These are phyloP conservation scores for Tetrax tetrax DNA, from an alignment of 2,113 vertebrate species.

Conservation along the genomic window DNA sequence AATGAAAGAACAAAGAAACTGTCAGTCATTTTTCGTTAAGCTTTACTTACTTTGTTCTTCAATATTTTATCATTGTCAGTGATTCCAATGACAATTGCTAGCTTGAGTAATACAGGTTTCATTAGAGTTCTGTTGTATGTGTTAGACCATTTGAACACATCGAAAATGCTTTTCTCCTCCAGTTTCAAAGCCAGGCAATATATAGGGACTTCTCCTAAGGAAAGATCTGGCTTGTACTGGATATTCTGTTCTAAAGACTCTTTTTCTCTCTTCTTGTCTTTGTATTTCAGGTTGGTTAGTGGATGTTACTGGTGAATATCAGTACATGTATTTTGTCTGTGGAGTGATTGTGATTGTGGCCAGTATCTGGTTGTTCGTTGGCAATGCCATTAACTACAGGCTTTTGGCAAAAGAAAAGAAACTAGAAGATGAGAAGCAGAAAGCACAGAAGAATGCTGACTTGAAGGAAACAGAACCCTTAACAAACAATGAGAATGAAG, in stretches of 20 bases:
- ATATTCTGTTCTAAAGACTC: not conserved
- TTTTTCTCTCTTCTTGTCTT: slow-evolving; percentile 21
- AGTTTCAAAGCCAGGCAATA: not conserved
- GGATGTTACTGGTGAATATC: slow-evolving; percentile 90
- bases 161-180: not conserved
- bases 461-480: slow-evolving; percentile 72
- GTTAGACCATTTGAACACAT: not conserved
- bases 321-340: slow-evolving; percentile 93
- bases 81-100: not conserved
- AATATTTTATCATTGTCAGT: not conserved
- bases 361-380: slow-evolving; percentile 93
- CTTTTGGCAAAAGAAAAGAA: slow-evolving; percentile 88
- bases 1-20: not conserved
- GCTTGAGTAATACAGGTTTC: not conserved
- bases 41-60: slow-evolving; percentile 1
- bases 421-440: slow-evolving; percentile 73
- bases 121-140: not conserved
- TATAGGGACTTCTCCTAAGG: not conserved
- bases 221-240: not conserved
- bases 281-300: slow-evolving; percentile 89
- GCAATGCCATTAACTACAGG: slow-evolving; percentile 94
- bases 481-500: slow-evolving; percentile 67
- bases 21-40: not conserved
- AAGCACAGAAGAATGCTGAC: slow-evolving; percentile 61
- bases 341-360: slow-evolving; percentile 86